These are phyloP conservation scores for Avahi laniger DNA, from an alignment of 2,797 vertebrate genomes.

Conservation along the genomic window DNA sequence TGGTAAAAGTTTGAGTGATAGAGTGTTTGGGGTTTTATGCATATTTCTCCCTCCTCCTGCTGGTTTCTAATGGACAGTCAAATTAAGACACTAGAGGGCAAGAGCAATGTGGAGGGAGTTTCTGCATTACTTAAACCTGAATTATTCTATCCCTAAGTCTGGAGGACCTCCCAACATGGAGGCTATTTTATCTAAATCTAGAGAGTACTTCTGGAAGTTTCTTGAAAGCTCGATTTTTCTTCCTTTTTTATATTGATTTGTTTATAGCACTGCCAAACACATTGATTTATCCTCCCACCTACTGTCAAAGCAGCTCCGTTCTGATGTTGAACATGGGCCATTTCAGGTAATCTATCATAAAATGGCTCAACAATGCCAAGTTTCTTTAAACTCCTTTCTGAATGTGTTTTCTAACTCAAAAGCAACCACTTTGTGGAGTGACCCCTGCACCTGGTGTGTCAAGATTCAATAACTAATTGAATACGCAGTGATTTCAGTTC, in stretches of 20 bases:
- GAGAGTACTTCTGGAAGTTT: slow-evolving; percentile 29
- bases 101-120: fast-evolving
- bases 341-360: slow-evolving; percentile 56
- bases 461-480: slow-evolving; percentile 58
- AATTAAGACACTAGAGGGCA: background rate
- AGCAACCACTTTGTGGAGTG: slow-evolving; percentile 42
- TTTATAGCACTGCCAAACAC: slow-evolving; percentile 62
- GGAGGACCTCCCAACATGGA: background rate
- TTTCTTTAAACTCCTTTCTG: slow-evolving; percentile 47
- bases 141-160: background rate
- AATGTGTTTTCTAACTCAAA: slow-evolving; percentile 51
- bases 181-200: slow-evolving; percentile 37
- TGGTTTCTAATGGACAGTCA: background rate
- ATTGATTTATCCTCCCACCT: slow-evolving; percentile 60
- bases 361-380: slow-evolving; percentile 20
- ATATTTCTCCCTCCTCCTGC: background rate
- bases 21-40: background rate
- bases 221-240: slow-evolving; percentile 62
- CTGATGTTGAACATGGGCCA: slow-evolving; percentile 49
- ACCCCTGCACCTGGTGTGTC: slow-evolving; percentile 38
- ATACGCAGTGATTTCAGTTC: slow-evolving; percentile 52
- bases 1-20: background rate
- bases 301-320: slow-evolving; percentile 44
- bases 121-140: background rate
- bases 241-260: slow-evolving; percentile 62